Evolutionary conservation across 1,140 invertebrate genomes (phyloP), one percentile per base, ranked within the genome.

Genomic region (Drosophila bipectinata): DNA sequence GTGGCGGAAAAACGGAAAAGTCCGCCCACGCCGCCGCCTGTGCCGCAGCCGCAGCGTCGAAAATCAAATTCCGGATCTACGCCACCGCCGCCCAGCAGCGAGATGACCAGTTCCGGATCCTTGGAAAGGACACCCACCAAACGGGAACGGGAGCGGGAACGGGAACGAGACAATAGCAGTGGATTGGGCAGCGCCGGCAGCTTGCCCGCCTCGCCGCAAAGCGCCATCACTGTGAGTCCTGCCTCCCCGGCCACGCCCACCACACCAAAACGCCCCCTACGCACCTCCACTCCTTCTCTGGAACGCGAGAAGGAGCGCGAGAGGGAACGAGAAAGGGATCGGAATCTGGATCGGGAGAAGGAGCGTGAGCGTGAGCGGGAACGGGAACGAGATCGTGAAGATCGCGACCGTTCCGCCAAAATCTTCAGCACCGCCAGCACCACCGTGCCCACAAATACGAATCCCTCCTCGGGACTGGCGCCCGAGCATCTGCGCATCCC

Each of bases 1-100:
- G 90, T 91, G 90, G 90, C 90, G 89, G 90, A 91, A 60, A 91
- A 91, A 91, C 81, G 88, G 57, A 91, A 91, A 53, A 88, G 84
- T 66, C 68, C 82, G 37, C 67, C 88, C 48, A 90, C 85, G 72
- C 57, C 85, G 72, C 58, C 61, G 56, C 72, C 79, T 54, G 67
- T 77, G 72, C 74, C 69, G 37, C 18, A 18, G 18, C 82, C 69
- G 32, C 82, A 87, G 82, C 78, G 78, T 52, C 81, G 78, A 45
- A 90, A 87, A 21, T 87, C 72, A 2, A 73, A 73, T 59, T 62
- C 79, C 41, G 41, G 48, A 67, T 39, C 66, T 8, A 32, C 24
- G 8, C 15, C 32, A 12, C 34, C 14, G 6, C 28, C 49, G 30
- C 44, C 30, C 6, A 5, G 15, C 53, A 62, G 58, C 18, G 68